A percentile compares a stretch with the other conserved stretches of the same genome.
Evolutionary conservation across 1,140 invertebrate genomes (phyloP).

Genomic region (Cepaea nemoralis): DNA sequence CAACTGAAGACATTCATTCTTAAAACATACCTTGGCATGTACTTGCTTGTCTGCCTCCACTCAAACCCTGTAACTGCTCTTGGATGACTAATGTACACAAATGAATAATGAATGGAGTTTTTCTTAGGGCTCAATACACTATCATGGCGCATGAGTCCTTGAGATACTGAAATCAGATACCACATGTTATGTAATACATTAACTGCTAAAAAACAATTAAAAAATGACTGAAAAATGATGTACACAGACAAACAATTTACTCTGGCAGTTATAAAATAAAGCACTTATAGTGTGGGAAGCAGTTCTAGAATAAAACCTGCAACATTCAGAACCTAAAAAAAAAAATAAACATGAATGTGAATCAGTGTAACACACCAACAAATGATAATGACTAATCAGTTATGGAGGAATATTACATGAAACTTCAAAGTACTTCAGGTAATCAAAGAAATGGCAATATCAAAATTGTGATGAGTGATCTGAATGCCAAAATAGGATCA

Average conservation of each 20-base stretch:
- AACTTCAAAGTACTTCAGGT: too few relatives aligned
- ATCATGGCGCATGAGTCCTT: conserved; percentile 77
- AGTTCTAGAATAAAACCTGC: too few relatives aligned
- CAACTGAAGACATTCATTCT: not conserved
- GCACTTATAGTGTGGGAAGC: too few relatives aligned
- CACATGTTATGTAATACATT: not conserved
- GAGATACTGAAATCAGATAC: conserved; percentile 75
- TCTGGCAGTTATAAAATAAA: not conserved
- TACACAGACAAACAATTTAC: too few relatives aligned
- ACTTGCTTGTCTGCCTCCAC: conserved; percentile 98
- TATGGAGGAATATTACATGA: too few relatives aligned
- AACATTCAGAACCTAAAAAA: too few relatives aligned
- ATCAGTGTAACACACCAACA: too few relatives aligned
- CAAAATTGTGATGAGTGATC: too few relatives aligned
- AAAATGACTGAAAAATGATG: not conserved
- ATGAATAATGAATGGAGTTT: conserved; percentile 84
- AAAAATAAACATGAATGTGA: too few relatives aligned
- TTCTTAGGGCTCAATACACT: conserved; percentile 71
- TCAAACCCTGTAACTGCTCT: conserved; percentile 94
- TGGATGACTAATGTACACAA: conserved; percentile 96
- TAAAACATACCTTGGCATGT: conserved; percentile 94
- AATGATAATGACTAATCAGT: too few relatives aligned
- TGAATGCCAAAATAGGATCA: too few relatives aligned
- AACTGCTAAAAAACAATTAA: not conserved
- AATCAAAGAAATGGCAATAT: too few relatives aligned